These are phyloP conservation scores for Pyrochroa serraticornis DNA, from an alignment of 2,888 invertebrate genomes.

Conservation along the genomic window DNA sequence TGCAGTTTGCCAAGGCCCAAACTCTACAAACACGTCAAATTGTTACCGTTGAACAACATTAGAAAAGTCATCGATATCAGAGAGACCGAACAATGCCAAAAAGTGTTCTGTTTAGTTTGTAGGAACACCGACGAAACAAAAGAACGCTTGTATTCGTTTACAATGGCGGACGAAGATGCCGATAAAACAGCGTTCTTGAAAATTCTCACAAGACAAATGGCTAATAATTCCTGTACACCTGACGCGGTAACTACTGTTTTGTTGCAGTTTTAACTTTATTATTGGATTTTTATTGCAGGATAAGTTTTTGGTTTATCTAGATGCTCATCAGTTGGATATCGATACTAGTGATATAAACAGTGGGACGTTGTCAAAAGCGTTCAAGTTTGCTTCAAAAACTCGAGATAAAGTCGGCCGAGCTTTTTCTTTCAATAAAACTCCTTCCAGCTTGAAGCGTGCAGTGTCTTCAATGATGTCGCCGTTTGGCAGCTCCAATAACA, in stretches of 20 bases:
- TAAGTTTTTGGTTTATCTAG: slow-evolving; percentile 77
- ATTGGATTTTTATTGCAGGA: slow-evolving; percentile 64
- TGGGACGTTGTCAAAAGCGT: slow-evolving; percentile 89
- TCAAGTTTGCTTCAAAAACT: slow-evolving; percentile 85
- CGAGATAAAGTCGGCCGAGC: slow-evolving; percentile 90
- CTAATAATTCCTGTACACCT: slow-evolving; percentile 89
- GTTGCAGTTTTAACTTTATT: slow-evolving; percentile 9
- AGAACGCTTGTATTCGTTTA: slow-evolving; percentile 87
- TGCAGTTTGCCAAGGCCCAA: slow-evolving; percentile 70
- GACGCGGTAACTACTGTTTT: slow-evolving; percentile 76
- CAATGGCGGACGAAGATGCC: slow-evolving; percentile 75
- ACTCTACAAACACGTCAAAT: slow-evolving; percentile 88
- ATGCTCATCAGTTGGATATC: slow-evolving; percentile 84
- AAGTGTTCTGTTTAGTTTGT: slow-evolving; percentile 89
- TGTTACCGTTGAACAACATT: slow-evolving; percentile 87
- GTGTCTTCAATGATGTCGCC: slow-evolving; percentile 95
- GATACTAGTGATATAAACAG: slow-evolving; percentile 86
- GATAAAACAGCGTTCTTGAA: slow-evolving; percentile 83
- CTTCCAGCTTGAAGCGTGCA: slow-evolving; percentile 89
- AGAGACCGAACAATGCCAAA: slow-evolving; percentile 84
- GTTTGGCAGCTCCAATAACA: slow-evolving; percentile 80
- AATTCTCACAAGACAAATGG: slow-evolving; percentile 87
- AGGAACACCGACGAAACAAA: slow-evolving; percentile 84
- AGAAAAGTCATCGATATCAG: slow-evolving; percentile 90
- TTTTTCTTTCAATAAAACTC: slow-evolving; percentile 94